Base-by-base conservation (phyloP, 2,888 invertebrate species). In the Dione juno region DNA sequence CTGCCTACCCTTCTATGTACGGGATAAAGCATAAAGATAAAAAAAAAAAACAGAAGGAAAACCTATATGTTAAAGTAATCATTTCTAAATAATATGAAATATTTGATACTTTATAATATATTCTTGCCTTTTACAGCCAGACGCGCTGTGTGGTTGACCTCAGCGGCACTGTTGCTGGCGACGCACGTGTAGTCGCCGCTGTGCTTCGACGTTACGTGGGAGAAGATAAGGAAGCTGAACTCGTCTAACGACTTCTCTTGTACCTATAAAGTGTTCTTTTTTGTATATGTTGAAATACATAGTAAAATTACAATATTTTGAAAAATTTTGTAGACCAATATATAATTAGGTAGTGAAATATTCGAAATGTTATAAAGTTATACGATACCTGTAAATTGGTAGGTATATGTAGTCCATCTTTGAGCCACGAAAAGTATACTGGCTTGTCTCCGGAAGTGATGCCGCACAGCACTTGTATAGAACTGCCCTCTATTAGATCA, bases 391-490 rank as follows among this genome's bases (percentile, higher is more conserved):
- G 95, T 71, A 96, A 90, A 65, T 88, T 92, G 11, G 94, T 88
- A 0, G 95, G 94, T 77, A 96, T 94, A 43, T 94, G 94, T 77
- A 92, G 93, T 28, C 94, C 94, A 80, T 96, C 95, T 82, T 96
- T 96, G 57, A 95, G 92, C 96, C 96, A 96, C 3, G 95, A 94
- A 77, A 96, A 95, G 81, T 95, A 95, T 40, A 96, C 95, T 6
- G 96, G 96, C 85, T 95, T 95, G 80, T 96, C 96, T 43, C 96
- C 96, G 28, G 95, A 94, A 54, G 96, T 96, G 73, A 97, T 96
- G 45, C 96, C 96, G 82, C 97, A 97, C 1, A 97, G 95, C 52
- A 97, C 96, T 88, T 97, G 96, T 75, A 97, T 96, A 64, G 97
- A 94, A 82, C 97, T 96, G 72, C 97, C 96, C 93, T 97, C 96